phyloP scores from a whole-genome alignment of 1,140 invertebrate species.

The Aphelinus certus region DNA sequence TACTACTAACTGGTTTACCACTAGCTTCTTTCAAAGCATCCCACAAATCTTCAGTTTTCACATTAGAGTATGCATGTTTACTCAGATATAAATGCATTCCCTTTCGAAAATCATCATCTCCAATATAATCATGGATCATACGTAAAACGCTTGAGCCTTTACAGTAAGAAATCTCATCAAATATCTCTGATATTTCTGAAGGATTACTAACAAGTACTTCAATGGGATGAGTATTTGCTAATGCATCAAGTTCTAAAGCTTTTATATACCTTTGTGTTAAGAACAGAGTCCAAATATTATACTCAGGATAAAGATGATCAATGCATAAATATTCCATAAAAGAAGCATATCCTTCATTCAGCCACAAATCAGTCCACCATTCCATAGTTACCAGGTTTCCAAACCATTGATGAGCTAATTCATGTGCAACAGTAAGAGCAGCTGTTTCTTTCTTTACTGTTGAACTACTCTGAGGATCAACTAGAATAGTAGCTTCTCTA shows the following conservation, averaged over 20 bases:
- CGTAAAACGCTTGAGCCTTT: slow-evolving; percentile 77
- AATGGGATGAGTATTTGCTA: slow-evolving; percentile 20
- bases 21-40: slow-evolving; percentile 6
- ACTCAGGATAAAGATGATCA: slow-evolving; percentile 17
- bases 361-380: slow-evolving; percentile 65
- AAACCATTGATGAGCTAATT: slow-evolving; percentile 82
- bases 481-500: slow-evolving; percentile 83
- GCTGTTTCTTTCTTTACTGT: slow-evolving; percentile 86
- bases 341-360: slow-evolving; percentile 66
- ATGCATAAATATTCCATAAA: slow-evolving; percentile 54
- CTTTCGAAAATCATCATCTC: slow-evolving; percentile 69
- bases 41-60: slow-evolving; percentile 22
- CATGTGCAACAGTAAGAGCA: slow-evolving; percentile 87
- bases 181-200: slow-evolving; percentile 66
- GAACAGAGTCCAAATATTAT: slow-evolving; percentile 11
- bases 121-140: slow-evolving; percentile 81
- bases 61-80: slow-evolving; percentile 33
- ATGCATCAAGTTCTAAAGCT: slow-evolving; percentile 20
- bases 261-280: slow-evolving; percentile 2
- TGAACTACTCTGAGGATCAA: slow-evolving; percentile 83
- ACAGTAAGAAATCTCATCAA: slow-evolving; percentile 71
- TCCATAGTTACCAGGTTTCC: slow-evolving; percentile 74
- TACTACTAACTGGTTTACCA: slow-evolving; percentile 51
- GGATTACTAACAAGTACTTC: slow-evolving; percentile 60
- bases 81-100: slow-evolving; percentile 70